Evolutionary conservation across 2,113 vertebrate species (phyloP).

Genomic region (Chauna torquata): DNA sequence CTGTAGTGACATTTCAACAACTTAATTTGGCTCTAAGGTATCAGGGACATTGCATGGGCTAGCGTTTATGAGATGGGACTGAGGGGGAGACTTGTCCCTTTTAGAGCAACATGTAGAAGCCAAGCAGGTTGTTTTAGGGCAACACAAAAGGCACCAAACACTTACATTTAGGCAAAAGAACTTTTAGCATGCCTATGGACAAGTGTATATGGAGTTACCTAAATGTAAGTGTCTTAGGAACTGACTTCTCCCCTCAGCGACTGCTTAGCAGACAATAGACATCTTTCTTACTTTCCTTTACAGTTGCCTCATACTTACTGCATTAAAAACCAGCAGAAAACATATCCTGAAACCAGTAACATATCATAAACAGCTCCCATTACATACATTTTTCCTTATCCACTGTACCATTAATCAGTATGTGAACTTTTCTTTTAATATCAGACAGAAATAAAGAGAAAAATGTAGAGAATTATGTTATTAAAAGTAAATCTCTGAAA

Average conservation of each 20-base stretch:
- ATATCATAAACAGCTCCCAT: background rate
- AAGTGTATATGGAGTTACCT: background rate
- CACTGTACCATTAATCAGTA: background rate
- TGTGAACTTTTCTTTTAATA: background rate
- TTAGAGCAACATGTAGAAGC: too few species aligned
- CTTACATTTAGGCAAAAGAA: background rate
- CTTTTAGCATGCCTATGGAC: background rate
- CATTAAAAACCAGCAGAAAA: background rate
- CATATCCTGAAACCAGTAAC: background rate
- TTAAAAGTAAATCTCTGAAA: background rate
- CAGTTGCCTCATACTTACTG: background rate
- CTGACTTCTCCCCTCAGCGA: background rate
- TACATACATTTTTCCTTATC: background rate
- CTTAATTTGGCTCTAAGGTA: too few species aligned
- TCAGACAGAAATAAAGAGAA: background rate
- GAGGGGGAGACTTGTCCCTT: too few species aligned
- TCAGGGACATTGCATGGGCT: too few species aligned
- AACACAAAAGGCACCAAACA: background rate
- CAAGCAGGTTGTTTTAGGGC: too few species aligned
- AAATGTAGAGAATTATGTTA: background rate
- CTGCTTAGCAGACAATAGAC: background rate
- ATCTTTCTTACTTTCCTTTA: background rate
- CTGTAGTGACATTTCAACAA: background rate
- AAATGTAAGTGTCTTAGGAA: background rate
- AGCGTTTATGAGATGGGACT: too few species aligned